Percentiles rank a stretch among this genome's conserved stretches.
These are phyloP conservation scores for Drosophila malerkotliana DNA, from an alignment of 1,140 invertebrate genomes.

Conservation along the genomic window DNA sequence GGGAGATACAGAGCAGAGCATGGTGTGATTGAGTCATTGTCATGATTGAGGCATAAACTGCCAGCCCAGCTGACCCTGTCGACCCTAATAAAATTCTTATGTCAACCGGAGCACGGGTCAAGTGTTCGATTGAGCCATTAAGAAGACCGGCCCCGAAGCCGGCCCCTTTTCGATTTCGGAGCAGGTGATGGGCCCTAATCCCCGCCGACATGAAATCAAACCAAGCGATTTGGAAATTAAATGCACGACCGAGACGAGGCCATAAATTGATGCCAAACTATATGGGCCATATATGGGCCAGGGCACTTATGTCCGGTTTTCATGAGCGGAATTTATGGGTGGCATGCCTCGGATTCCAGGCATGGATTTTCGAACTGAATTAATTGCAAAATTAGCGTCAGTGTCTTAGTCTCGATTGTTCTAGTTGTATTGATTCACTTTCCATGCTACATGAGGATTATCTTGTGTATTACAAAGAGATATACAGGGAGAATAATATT, in stretches of 20 bases:
- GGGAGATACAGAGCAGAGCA: slow-evolving; percentile 35
- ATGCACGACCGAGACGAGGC: slow-evolving; percentile 27
- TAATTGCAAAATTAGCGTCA: slow-evolving; percentile 57
- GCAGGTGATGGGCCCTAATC: slow-evolving; percentile 1
- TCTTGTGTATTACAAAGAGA: background rate
- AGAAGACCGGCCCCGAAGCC: background rate
- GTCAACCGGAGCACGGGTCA: slow-evolving; percentile 24
- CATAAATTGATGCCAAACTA: slow-evolving; percentile 59
- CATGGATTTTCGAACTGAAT: slow-evolving; percentile 39
- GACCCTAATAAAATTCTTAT: slow-evolving; percentile 47
- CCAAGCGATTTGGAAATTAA: slow-evolving; percentile 43
- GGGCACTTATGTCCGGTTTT: slow-evolving; percentile 15
- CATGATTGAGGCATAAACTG: slow-evolving; percentile 26
- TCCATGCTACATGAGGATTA: background rate
- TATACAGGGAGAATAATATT: background rate
- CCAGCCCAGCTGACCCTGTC: slow-evolving; percentile 25
- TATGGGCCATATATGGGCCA: slow-evolving; percentile 14
- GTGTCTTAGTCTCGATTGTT: slow-evolving; percentile 17
- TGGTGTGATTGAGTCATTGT: slow-evolving; percentile 16
- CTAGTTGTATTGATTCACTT: slow-evolving; percentile 31
- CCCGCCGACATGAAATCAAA: slow-evolving; percentile 6
- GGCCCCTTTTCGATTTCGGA: slow-evolving; percentile 25
- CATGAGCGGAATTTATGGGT: slow-evolving; percentile 37
- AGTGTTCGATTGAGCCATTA: slow-evolving; percentile 31
- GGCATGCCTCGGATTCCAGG: slow-evolving; percentile 13